Conservation (phyloP, 2,797 vertebrate genomes). For the Loris lydekkerianus region DNA sequence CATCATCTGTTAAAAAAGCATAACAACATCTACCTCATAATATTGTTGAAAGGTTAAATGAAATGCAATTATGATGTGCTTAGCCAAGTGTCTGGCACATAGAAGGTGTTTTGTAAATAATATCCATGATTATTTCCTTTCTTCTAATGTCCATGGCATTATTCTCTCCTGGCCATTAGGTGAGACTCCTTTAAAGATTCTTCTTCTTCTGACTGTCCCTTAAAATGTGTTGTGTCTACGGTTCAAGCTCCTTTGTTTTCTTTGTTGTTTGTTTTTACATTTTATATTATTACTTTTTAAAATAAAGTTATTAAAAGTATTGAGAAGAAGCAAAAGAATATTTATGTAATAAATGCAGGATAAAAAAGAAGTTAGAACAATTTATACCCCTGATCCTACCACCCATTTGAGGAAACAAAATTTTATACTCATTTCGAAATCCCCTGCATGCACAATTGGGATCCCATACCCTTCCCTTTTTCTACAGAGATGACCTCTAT, state of each 20-base stretch:
- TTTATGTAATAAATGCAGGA: background rate
- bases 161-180: background rate
- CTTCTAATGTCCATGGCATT: background rate
- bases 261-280: background rate
- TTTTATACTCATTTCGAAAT: background rate
- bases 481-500: background rate
- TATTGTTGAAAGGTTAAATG: background rate
- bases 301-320: background rate
- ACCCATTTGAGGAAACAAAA: background rate
- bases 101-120: background rate
- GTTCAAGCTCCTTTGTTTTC: background rate
- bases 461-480: background rate
- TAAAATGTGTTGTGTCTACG: background rate
- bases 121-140: background rate
- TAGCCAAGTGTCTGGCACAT: background rate
- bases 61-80: background rate
- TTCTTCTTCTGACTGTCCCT: background rate
- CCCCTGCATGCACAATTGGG: background rate
- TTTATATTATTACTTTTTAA: constrained; percentile 14
- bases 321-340: background rate
- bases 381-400: background rate
- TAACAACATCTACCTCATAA: background rate
- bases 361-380: background rate
- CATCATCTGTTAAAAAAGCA: background rate
- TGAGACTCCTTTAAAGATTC: background rate